phyloP scores from a whole-genome alignment of 2,888 invertebrate genomes.

The Ectropis crepuscularia region DNA sequence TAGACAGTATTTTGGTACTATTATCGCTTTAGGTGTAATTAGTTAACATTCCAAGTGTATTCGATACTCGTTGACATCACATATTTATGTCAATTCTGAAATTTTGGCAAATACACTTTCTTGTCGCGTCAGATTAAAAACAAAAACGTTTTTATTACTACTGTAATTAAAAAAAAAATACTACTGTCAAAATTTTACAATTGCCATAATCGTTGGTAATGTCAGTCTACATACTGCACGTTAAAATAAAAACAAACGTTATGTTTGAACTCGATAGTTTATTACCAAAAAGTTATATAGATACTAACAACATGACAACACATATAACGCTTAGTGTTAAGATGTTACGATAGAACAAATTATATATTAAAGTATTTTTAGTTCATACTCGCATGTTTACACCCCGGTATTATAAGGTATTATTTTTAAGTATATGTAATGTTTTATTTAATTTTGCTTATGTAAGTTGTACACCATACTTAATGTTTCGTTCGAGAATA shows the following conservation, averaged over 20 bases:
- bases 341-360: slow-evolving; percentile 72
- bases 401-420: slow-evolving; percentile 45
- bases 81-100: slow-evolving; percentile 1
- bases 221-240: slow-evolving; percentile 32
- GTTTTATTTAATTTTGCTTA: slow-evolving; percentile 54
- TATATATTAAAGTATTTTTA: slow-evolving; percentile 62
- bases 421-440: slow-evolving; percentile 46
- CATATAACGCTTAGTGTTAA: slow-evolving; percentile 53
- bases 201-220: slow-evolving; percentile 43
- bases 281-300: slow-evolving; percentile 66
- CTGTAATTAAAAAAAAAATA: too few relatives aligned
- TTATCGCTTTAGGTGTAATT: slow-evolving; percentile 69
- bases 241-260: slow-evolving; percentile 49
- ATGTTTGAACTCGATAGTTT: slow-evolving; percentile 56
- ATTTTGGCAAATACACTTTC: too few relatives aligned
- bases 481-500: slow-evolving; percentile 53
- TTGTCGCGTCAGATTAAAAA: too few relatives aligned
- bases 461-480: slow-evolving; percentile 57
- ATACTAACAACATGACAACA: slow-evolving; percentile 77
- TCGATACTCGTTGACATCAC: slow-evolving; percentile 56
- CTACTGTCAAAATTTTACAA: background rate
- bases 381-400: slow-evolving; percentile 49
- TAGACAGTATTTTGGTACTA: slow-evolving; percentile 79
- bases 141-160: too few relatives aligned
- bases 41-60: slow-evolving; percentile 77